Evolutionary conservation across 1,140 invertebrate genomes (phyloP).

Genomic region (Magallana angulata): DNA sequence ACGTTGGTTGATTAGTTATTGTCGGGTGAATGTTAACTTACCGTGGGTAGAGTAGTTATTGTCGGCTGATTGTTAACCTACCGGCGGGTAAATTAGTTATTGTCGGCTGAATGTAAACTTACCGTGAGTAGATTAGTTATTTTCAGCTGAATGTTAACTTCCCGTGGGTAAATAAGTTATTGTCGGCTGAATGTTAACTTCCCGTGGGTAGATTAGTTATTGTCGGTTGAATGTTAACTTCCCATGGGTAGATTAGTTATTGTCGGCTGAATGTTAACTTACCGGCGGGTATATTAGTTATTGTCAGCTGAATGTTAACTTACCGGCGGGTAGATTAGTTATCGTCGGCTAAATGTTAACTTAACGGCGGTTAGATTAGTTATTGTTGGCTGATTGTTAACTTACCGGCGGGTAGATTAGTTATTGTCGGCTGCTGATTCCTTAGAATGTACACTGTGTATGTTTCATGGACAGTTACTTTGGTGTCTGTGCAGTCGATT

Average conservation of each 20-base stretch:
- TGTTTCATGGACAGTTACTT: background rate
- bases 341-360: background rate
- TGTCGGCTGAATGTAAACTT: background rate
- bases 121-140: background rate
- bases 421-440: background rate
- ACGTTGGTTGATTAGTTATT: background rate
- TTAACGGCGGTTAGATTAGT: background rate
- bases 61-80: too few species aligned
- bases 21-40: too few species aligned
- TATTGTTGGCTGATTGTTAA: background rate
- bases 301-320: too few species aligned
- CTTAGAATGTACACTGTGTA: background rate
- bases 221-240: background rate
- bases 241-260: too few species aligned
- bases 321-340: too few species aligned
- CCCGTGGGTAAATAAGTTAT: too few species aligned
- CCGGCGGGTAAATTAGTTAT: background rate
- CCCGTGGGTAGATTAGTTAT: background rate
- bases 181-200: too few species aligned
- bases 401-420: background rate
- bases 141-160: too few species aligned
- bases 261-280: too few species aligned
- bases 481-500: background rate
- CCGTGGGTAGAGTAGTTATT: too few species aligned
- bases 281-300: too few species aligned